Evolutionary conservation across 35 echinoderm and acorn worm genomes (phyloP).

Genomic region (Anneissia japonica): DNA sequence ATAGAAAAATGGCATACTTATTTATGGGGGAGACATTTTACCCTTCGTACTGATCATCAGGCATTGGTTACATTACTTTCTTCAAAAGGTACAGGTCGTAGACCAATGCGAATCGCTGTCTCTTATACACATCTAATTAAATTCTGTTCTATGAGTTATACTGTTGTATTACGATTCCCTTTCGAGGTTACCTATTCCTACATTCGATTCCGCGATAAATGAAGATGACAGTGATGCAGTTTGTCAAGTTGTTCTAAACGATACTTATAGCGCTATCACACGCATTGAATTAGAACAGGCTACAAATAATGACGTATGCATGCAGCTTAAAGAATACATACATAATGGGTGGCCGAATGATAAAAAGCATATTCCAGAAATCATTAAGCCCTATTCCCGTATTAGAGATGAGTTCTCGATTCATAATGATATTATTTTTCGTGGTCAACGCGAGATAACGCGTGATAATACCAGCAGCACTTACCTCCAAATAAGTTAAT

Average conservation of each 20-base stretch:
- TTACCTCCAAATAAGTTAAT: slow-evolving; percentile 2
- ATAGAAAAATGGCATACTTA: slow-evolving; percentile 49
- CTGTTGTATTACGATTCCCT: slow-evolving; percentile 44
- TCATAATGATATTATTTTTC: slow-evolving; percentile 8
- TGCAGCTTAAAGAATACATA: slow-evolving; percentile 27
- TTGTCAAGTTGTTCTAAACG: slow-evolving; percentile 4
- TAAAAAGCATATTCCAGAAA: background rate
- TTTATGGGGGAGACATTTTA: slow-evolving; percentile 39
- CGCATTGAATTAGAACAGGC: slow-evolving; percentile 10
- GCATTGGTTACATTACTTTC: slow-evolving; percentile 42
- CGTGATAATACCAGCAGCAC: slow-evolving; percentile 19
- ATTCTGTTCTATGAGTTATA: slow-evolving; percentile 45
- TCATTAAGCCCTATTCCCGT: slow-evolving; percentile 9
- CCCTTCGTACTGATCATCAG: slow-evolving; percentile 56
- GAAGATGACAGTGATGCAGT: slow-evolving; percentile 25
- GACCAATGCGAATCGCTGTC: slow-evolving; percentile 43
- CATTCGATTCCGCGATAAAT: slow-evolving; percentile 5
- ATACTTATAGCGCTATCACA: slow-evolving; percentile 1
- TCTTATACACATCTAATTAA: slow-evolving; percentile 38
- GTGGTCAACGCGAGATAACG: slow-evolving; percentile 18
- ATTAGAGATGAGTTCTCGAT: slow-evolving; percentile 45
- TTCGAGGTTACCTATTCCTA: background rate
- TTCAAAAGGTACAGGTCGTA: slow-evolving; percentile 36
- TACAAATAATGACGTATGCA: slow-evolving; percentile 6
- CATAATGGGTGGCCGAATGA: slow-evolving; percentile 45